These are phyloP conservation scores for Tychaedon coryphoeus DNA, from an alignment of 2,113 vertebrate genomes.

Conservation along the genomic window DNA sequence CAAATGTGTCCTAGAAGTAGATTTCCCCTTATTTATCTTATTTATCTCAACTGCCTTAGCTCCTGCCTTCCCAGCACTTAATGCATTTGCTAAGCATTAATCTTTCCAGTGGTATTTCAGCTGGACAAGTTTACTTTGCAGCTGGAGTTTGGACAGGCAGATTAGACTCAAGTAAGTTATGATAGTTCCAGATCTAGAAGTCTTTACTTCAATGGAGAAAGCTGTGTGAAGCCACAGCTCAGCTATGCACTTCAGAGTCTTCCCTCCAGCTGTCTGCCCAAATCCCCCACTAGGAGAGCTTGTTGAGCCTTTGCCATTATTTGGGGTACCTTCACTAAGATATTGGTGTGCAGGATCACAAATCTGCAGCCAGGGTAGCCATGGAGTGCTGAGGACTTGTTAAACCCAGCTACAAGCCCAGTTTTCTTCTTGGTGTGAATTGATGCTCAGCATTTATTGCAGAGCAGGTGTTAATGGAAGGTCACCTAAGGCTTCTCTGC, in stretches of 20 bases:
- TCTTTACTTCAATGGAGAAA: neutral
- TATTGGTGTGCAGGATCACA: neutral
- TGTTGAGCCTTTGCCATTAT: neutral
- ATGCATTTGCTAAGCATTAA: neutral
- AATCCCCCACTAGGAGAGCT: neutral
- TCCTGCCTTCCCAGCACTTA: neutral
- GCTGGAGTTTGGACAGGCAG: neutral
- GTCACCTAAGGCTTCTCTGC: constrained; percentile 14
- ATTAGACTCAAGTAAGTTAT: neutral
- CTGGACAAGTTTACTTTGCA: neutral
- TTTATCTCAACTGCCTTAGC: neutral
- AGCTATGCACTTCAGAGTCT: neutral
- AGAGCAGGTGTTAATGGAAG: constrained; percentile 49
- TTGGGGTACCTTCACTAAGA: neutral
- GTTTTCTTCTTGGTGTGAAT: neutral
- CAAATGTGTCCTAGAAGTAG: neutral
- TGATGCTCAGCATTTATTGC: neutral
- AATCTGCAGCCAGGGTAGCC: neutral
- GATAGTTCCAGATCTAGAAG: neutral
- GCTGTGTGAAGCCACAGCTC: neutral
- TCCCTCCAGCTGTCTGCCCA: neutral
- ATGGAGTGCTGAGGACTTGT: neutral
- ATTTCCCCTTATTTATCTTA: neutral
- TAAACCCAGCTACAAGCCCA: neutral
- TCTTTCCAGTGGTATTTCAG: neutral